These are phyloP conservation scores for Micronycteris hirsuta DNA, from an alignment of 2,113 vertebrate genomes.

Conservation along the genomic window DNA sequence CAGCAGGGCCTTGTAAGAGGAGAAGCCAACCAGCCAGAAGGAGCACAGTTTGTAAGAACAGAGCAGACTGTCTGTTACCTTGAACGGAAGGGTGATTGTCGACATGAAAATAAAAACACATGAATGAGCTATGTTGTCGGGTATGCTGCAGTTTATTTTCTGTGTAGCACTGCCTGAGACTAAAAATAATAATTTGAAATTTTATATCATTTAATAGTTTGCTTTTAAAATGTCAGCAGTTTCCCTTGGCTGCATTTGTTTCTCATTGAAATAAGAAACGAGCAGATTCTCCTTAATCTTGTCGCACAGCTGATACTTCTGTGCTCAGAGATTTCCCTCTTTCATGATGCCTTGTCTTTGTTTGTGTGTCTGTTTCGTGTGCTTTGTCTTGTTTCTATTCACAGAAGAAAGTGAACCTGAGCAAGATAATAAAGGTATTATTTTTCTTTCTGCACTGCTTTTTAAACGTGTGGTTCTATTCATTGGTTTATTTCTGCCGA, in stretches of 20 bases:
- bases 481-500: slow-evolving; percentile 8
- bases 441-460: slow-evolving; percentile 29
- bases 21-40: slow-evolving; percentile 27
- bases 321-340: slow-evolving; percentile 41
- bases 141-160: slow-evolving; percentile 42
- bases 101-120: slow-evolving; percentile 45
- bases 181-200: slow-evolving; percentile 34
- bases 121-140: slow-evolving; percentile 44
- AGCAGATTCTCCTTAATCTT: slow-evolving; percentile 13
- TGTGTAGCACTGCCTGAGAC: slow-evolving; percentile 5
- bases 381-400: slow-evolving; percentile 56
- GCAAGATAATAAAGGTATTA: slow-evolving; percentile 74
- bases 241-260: slow-evolving; percentile 27
- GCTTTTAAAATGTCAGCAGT: slow-evolving; percentile 48
- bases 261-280: slow-evolving; percentile 52
- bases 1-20: slow-evolving; percentile 49
- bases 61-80: slow-evolving; percentile 48
- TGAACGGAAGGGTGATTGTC: slow-evolving; percentile 53
- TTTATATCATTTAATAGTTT: slow-evolving; percentile 18
- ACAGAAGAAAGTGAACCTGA: slow-evolving; percentile 75
- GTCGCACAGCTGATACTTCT: not conserved
- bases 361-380: slow-evolving; percentile 48
- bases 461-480: not conserved
- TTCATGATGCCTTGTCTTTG: slow-evolving; percentile 59
- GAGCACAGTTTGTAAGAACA: slow-evolving; percentile 22